Evolutionary conservation across 2,888 invertebrate genomes (phyloP).

Genomic region (Vandiemenella viatica): DNA sequence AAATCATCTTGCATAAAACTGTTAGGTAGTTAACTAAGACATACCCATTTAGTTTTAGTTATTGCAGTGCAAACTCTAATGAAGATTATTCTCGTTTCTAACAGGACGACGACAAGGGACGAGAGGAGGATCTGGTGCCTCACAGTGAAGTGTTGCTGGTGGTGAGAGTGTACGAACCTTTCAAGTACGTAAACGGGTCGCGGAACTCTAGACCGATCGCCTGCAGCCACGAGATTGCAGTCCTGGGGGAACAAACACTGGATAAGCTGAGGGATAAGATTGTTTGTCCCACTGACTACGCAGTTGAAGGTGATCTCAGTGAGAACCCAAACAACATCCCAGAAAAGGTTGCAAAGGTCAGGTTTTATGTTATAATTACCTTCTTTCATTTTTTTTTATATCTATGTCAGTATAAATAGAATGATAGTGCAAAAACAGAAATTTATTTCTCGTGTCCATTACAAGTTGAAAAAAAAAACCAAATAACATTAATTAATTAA

Average conservation of each 20-base stretch:
- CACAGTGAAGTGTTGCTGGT: not conserved
- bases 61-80: too few species aligned
- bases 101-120: not conserved
- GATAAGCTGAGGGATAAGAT: slow-evolving; percentile 59
- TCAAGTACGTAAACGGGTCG: not conserved
- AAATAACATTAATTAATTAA: too few species aligned
- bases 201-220: not conserved
- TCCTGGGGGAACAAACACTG: slow-evolving; percentile 52
- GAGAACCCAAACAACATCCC: slow-evolving; percentile 23
- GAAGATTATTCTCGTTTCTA: too few species aligned
- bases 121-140: not conserved
- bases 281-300: slow-evolving; percentile 51
- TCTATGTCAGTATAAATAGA: too few species aligned
- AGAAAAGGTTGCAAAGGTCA: slow-evolving; percentile 23
- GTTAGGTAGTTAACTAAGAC: too few species aligned
- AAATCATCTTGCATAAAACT: too few species aligned
- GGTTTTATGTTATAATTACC: not conserved
- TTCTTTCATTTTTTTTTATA: too few species aligned
- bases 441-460: too few species aligned
- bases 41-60: too few species aligned
- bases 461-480: too few species aligned
- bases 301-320: slow-evolving; percentile 29
- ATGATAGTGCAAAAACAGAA: too few species aligned
- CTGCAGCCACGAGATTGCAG: slow-evolving; percentile 37
- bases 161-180: not conserved